Evolutionary conservation across 2,113 vertebrate species (phyloP), one percentile per base, ranked within the genome.

Genomic region (Pangasianodon gigas): DNA sequence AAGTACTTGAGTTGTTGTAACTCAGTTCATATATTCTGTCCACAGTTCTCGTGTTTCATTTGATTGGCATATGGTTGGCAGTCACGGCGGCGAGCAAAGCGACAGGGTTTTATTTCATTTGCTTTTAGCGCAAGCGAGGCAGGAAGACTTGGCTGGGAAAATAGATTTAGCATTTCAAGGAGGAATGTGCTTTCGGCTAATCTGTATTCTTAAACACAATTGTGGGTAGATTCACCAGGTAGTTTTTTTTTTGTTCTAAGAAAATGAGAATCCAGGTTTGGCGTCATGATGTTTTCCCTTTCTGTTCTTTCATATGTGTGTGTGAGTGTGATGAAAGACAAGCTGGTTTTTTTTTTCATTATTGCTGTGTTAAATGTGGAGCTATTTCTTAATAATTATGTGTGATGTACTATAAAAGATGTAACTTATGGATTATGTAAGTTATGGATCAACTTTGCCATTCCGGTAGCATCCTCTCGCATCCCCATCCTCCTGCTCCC

Each of bases 401-500:
- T 86, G 74, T 65, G 41, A 80, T 88, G 29, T 71, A 79, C 5
- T 84, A 62, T 54, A 90, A 90, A 91, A 89, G 81, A 71, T 86
- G 90, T 92, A 94, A 94, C 95, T 96, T 96, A 95, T 96, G 96
- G 95, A 96, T 96, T 86, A 37, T 87, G 90, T 92, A 94, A 94
- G 96, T 96, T 96, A 96, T 96, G 96, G 96, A 96, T 96, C 96
- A 96, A 96, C 96, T 96, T 96, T 95, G 93, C 89, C 86, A 89
- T 91, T 86, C 85, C 93, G 89, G 92, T 92, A 89, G 90, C 90
- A 87, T 87, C 92, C 90, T 69, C 88, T 93, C 92, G 91, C 91
- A 46, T 91, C 75, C 82, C 75, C 85, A 90, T 93, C 74, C 90
- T 62, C 75, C 58, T 69, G 87, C 58, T 37, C 58, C 87, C 44